Conservation (phyloP, 2,888 invertebrate genomes). For the Zelleria hepariella region DNA sequence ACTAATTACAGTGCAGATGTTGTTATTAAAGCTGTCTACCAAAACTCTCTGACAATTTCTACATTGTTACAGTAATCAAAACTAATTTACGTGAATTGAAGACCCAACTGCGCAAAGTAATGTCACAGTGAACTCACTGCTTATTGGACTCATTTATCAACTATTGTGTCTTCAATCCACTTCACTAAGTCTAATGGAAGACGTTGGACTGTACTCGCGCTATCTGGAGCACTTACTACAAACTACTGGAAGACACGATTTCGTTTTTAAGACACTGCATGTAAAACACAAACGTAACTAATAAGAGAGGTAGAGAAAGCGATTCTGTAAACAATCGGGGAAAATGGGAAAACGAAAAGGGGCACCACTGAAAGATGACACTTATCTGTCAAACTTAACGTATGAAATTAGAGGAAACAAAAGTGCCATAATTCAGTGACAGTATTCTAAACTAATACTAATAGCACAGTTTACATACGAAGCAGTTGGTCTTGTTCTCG, state of each 20-base stretch:
- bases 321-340: constrained; percentile 10
- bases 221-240: constrained; percentile 40
- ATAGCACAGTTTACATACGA: constrained; percentile 63
- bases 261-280: constrained; percentile 58
- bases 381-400: background rate
- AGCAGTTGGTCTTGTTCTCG: constrained; percentile 40
- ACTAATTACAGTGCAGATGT: constrained; percentile 60
- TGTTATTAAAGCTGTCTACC: constrained; percentile 69
- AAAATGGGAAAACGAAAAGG: background rate
- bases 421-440: background rate
- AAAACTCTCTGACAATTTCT: constrained; percentile 55
- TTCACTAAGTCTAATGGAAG: constrained; percentile 66
- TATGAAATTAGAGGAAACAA: background rate
- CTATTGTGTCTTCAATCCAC: constrained; percentile 23
- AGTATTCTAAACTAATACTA: constrained; percentile 22
- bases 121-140: background rate
- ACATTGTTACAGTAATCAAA: constrained; percentile 39
- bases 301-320: constrained; percentile 11
- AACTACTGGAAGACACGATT: constrained; percentile 65
- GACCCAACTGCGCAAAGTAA: constrained; percentile 23
- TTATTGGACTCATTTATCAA: background rate
- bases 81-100: constrained; percentile 38
- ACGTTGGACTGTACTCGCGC: constrained; percentile 39
- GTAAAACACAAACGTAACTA: background rate
- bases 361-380: background rate